These are phyloP conservation scores for Solen grandis DNA, from an alignment of 1,140 invertebrate genomes.

Conservation along the genomic window DNA sequence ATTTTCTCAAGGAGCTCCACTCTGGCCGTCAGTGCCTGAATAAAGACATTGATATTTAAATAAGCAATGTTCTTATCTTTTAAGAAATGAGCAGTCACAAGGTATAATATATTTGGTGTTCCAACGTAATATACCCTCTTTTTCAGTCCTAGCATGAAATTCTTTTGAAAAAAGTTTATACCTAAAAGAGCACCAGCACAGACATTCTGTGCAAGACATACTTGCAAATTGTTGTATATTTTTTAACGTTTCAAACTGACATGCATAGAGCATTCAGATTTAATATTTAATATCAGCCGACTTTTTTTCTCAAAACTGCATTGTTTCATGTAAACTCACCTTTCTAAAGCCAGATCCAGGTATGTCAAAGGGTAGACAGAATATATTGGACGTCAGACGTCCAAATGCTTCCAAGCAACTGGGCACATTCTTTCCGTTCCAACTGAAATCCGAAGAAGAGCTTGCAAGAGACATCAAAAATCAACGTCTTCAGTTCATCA, in stretches of 20 bases:
- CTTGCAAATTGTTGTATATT: too few relatives aligned
- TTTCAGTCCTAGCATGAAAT: too few relatives aligned
- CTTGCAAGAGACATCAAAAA: conserved; percentile 65
- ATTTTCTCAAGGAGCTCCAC: conserved; percentile 42
- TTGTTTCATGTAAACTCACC: conserved; percentile 56
- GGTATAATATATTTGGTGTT: too few relatives aligned
- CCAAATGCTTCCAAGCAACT: background rate
- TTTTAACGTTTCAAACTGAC: too few relatives aligned
- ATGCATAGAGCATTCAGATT: too few relatives aligned
- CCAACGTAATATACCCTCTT: too few relatives aligned
- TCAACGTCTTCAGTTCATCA: conserved; percentile 67
- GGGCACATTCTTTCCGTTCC: conserved; percentile 30
- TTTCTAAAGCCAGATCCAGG: conserved; percentile 64
- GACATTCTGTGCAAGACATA: too few relatives aligned
- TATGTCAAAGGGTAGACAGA: conserved; percentile 58
- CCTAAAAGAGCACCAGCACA: too few relatives aligned
- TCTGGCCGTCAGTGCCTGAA: conserved; percentile 52
- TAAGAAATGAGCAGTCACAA: too few relatives aligned
- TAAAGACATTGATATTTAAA: background rate
- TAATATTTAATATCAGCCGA: too few relatives aligned
- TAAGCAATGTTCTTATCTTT: too few relatives aligned
- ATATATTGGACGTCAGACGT: conserved; percentile 35
- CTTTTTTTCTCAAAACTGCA: background rate
- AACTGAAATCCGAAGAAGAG: conserved; percentile 67
- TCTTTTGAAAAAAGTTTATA: too few relatives aligned